Evolutionary conservation across 2,113 vertebrate genomes (phyloP).

Genomic region (Lophotis ruficrista): DNA sequence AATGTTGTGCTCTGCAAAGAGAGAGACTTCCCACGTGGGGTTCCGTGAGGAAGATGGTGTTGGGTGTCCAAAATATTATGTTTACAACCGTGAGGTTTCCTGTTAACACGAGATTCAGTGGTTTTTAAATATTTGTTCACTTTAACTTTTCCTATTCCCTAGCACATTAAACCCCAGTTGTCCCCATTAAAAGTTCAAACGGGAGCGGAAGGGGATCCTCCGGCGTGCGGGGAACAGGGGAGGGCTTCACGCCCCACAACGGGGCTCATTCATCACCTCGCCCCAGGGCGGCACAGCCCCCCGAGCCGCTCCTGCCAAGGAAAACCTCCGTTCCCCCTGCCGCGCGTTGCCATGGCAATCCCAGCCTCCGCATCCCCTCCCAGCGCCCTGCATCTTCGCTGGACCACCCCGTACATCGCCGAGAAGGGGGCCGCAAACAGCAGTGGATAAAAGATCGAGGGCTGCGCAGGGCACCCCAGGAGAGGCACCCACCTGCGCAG

Average conservation of each 20-base stretch:
- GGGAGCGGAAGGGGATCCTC: not conserved
- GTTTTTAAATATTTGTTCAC: conserved; percentile 62
- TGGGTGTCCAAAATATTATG: not conserved
- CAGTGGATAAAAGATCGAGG: rapidly evolving
- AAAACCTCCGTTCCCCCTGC: conserved; percentile 76
- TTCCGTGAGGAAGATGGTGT: not conserved
- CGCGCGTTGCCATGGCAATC: conserved; percentile 86
- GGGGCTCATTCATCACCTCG: conserved; percentile 29
- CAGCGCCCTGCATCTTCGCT: conserved; percentile 67
- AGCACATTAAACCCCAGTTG: not conserved
- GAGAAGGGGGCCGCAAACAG: rapidly evolving
- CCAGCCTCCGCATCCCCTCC: conserved; percentile 74
- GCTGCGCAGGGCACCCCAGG: rapidly evolving
- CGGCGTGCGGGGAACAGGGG: not conserved
- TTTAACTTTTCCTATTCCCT: conserved; percentile 37
- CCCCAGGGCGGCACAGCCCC: not conserved
- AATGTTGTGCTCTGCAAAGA: rapidly evolving
- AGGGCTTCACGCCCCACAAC: not conserved
- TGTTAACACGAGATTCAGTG: conserved; percentile 29
- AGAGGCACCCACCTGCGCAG: not conserved
- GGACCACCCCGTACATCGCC: conserved; percentile 47
- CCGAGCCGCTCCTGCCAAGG: conserved; percentile 15
- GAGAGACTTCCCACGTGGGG: not conserved
- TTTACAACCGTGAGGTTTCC: conserved; percentile 23
- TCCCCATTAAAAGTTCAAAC: not conserved